Conservation (phyloP, 1,140 invertebrate genomes). For the Papilio helenus region DNA sequence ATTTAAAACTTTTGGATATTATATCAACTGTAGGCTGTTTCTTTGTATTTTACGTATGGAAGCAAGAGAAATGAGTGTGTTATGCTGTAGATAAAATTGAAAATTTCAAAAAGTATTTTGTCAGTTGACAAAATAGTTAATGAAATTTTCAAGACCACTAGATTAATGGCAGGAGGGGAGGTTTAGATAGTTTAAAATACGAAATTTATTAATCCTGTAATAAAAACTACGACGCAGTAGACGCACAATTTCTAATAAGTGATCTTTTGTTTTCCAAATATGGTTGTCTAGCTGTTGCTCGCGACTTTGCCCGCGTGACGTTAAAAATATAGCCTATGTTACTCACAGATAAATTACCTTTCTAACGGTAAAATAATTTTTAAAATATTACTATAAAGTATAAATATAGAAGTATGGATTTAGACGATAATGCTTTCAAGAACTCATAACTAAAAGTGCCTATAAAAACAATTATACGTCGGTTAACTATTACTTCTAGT, state of each 20-base stretch:
- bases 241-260: too few species aligned
- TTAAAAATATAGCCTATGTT: too few species aligned
- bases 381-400: too few species aligned
- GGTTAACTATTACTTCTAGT: constrained; percentile 35
- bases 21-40: not conserved
- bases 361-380: too few species aligned
- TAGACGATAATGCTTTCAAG: not conserved
- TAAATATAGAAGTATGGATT: too few species aligned
- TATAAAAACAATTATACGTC: not conserved
- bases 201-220: not conserved
- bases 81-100: not conserved
- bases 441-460: not conserved
- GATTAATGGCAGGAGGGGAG: too few species aligned
- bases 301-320: too few species aligned
- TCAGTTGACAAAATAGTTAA: too few species aligned
- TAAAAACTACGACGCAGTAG: not conserved
- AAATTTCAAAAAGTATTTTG: not conserved
- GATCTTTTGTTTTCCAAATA: not conserved
- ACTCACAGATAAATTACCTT: too few species aligned
- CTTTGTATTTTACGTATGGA: not conserved
- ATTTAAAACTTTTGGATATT: constrained; percentile 24
- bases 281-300: too few species aligned
- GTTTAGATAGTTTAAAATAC: not conserved
- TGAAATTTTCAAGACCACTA: too few species aligned
- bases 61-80: not conserved